Base-by-base conservation (phyloP, 2,797 vertebrate genomes). In the Phataginus tricuspis region DNA sequence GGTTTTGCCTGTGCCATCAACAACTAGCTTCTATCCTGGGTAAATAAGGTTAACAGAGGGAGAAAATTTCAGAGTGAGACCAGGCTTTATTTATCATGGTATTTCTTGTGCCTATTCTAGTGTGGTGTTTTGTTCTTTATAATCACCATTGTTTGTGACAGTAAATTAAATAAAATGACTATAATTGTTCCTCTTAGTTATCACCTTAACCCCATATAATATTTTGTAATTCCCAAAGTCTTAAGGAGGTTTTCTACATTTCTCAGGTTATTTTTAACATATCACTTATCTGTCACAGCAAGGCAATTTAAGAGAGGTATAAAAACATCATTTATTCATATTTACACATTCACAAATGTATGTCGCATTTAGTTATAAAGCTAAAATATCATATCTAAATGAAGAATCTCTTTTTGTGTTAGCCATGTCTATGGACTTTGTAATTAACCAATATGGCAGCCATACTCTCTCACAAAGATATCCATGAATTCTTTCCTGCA, bases 401-500 rank as follows among this genome's bases (percentile, higher is more conserved):
- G 98, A 97, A 97, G 95, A 94, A 93, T 95, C 93, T 97, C 96
- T 95, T 97, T 97, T 90, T 96, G 59, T 97, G 92, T 98, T 97
- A 98, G 79, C 97, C 97, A 97, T 96, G 95, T 97, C 79, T 97
- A 97, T 97, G 86, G 97, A 97, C 95, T 96, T 93, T 96, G 97
- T 97, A 98, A 98, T 97, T 98, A 98, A 97, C 97, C 91, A 96
- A 97, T 98, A 97, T 95, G 96, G 95, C 51, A 98, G 96, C 97
- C 93, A 97, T 98, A 96, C 91, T 95, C 8, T 94, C 95, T 98
- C 97, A 98, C 98, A 98, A 98, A 98, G 97, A 98, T 98, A 98
- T 97, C 97, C 97, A 98, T 97, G 98, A 98, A 98, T 98, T 98
- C 97, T 98, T 98, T 98, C 97, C 97, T 98, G 96, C 98, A 98